Conservation (phyloP, 1,140 invertebrate genomes). For the Aphelenchoides avenae region DNA sequence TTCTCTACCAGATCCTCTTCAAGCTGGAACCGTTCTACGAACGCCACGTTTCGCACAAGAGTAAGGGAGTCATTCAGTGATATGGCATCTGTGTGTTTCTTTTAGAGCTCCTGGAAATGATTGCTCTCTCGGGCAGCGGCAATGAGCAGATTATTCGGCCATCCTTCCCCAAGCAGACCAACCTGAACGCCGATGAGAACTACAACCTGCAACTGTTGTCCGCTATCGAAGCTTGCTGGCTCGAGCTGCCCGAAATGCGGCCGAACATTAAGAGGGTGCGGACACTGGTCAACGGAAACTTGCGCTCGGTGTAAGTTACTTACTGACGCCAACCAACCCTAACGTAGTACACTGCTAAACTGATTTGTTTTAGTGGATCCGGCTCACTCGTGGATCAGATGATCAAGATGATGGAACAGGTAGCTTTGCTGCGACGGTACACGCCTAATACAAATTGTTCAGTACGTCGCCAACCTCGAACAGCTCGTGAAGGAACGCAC, state of each 20-base stretch:
- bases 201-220: constrained; percentile 52
- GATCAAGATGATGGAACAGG: constrained; percentile 54
- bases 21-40: constrained; percentile 56
- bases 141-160: constrained; percentile 52
- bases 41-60: constrained; percentile 37
- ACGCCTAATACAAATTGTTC: too few species aligned
- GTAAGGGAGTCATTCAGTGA: constrained; percentile 14
- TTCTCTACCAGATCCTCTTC: constrained; percentile 54
- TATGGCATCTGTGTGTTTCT: not conserved
- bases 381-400: constrained; percentile 52
- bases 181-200: constrained; percentile 21
- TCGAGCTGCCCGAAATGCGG: constrained; percentile 50
- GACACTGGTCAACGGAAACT: constrained; percentile 47
- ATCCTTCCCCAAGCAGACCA: constrained; percentile 47
- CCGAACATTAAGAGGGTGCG: constrained; percentile 52
- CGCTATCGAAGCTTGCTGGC: constrained; percentile 50
- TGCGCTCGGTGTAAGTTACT: too few species aligned
- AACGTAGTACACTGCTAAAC: not conserved
- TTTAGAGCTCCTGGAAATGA: constrained; percentile 50
- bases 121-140: constrained; percentile 54
- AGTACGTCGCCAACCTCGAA: constrained; percentile 47
- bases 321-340: constrained; percentile 42
- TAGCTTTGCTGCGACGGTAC: not conserved
- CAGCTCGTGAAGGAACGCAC: constrained; percentile 47
- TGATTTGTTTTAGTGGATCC: constrained; percentile 36